phyloP scores from a whole-genome alignment of 2,888 invertebrate species.

The Netelia virgata region DNA sequence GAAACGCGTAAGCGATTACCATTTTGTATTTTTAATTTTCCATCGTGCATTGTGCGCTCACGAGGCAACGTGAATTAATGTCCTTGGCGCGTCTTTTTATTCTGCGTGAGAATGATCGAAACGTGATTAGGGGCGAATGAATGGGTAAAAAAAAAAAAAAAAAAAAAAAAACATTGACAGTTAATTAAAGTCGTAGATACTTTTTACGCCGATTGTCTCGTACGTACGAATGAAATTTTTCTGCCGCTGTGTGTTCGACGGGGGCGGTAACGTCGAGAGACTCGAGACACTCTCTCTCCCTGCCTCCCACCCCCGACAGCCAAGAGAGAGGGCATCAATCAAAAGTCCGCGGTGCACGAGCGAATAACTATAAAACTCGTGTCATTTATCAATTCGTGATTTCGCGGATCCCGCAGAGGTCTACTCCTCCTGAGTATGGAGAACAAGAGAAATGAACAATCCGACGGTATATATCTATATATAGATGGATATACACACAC shows the following conservation, averaged over 20 bases:
- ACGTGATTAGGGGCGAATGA: neutral
- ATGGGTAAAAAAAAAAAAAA: neutral
- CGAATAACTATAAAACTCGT: slow-evolving; percentile 71
- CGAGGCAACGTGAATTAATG: neutral
- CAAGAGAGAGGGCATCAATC: slow-evolving; percentile 68
- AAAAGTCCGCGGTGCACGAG: slow-evolving; percentile 65
- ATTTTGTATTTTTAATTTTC: neutral
- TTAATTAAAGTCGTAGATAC: neutral
- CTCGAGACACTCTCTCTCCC: slow-evolving; percentile 29
- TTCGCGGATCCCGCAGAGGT: slow-evolving; percentile 67
- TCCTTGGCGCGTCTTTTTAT: neutral
- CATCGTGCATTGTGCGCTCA: neutral
- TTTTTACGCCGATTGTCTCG: neutral
- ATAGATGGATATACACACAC: slow-evolving; percentile 34
- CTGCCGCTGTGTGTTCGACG: slow-evolving; percentile 35
- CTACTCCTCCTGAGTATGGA: neutral
- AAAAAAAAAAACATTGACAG: neutral
- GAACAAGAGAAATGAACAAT: slow-evolving; percentile 41
- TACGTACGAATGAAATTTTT: slow-evolving; percentile 18
- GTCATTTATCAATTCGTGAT: slow-evolving; percentile 74
- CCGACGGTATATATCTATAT: slow-evolving; percentile 42
- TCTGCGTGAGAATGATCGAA: too few species aligned
- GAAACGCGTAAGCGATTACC: neutral
- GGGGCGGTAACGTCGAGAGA: slow-evolving; percentile 45
- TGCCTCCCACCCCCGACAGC: neutral